These are phyloP conservation scores for Ectropis grisescens DNA, from an alignment of 1,140 invertebrate species.

Conservation along the genomic window DNA sequence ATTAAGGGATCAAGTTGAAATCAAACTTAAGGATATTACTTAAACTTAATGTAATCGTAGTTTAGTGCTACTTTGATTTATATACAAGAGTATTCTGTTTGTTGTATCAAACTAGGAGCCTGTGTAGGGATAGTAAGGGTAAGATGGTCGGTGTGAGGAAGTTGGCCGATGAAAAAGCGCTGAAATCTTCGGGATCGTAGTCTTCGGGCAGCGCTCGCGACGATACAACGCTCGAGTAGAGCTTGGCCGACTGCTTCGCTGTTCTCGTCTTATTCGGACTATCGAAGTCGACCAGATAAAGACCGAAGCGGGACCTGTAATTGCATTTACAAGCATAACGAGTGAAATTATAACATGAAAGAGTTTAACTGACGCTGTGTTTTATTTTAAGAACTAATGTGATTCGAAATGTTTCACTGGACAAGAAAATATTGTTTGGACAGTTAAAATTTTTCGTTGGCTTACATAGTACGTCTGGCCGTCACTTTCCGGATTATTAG, in stretches of 20 bases:
- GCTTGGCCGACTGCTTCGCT: conserved; percentile 78
- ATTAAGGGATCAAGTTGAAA: conserved; percentile 56
- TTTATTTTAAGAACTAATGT: too few relatives aligned
- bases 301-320: conserved; percentile 79
- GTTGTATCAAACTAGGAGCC: conserved; percentile 31
- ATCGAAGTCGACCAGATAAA: conserved; percentile 82
- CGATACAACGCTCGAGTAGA: conserved; percentile 61
- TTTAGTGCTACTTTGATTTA: conserved; percentile 38
- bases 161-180: conserved; percentile 43
- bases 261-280: conserved; percentile 77
- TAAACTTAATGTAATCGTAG: conserved; percentile 40
- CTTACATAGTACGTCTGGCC: too few relatives aligned
- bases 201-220: conserved; percentile 41
- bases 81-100: conserved; percentile 32
- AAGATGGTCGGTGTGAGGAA: conserved; percentile 31
- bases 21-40: conserved; percentile 39
- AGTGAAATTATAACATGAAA: conserved; percentile 54
- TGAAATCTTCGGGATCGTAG: conserved; percentile 60
- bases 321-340: conserved; percentile 63
- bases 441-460: too few relatives aligned
- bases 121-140: conserved; percentile 31
- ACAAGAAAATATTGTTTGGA: too few relatives aligned
- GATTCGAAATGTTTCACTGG: too few relatives aligned
- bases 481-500: too few relatives aligned
- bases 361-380: conserved; percentile 44